Evolutionary conservation across 2,113 vertebrate species (phyloP).

Genomic region (Chloropsis cyanopogon): DNA sequence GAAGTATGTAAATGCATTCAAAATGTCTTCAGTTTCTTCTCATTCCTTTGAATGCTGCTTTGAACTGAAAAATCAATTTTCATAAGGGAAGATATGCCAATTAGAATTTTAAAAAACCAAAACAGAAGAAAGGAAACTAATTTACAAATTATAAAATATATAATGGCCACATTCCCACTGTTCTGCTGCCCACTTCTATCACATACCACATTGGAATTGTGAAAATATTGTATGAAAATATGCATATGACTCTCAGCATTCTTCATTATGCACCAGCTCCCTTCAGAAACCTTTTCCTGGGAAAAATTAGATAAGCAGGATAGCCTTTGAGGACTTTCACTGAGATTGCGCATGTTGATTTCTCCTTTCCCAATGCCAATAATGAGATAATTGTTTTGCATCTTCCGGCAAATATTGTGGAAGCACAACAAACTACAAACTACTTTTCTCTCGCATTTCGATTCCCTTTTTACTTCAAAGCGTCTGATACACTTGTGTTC

Average conservation of each 20-base stretch:
- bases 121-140: background rate
- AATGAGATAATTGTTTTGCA: background rate
- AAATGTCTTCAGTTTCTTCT: constrained; percentile 20
- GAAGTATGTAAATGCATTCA: constrained; percentile 49
- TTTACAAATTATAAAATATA: background rate
- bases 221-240: background rate
- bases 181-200: background rate
- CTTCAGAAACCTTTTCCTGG: background rate
- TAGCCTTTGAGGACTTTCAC: background rate
- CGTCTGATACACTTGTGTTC: fast-evolving
- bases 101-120: background rate
- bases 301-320: background rate
- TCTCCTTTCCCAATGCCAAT: background rate
- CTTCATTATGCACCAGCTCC: background rate
- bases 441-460: background rate
- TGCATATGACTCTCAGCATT: background rate
- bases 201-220: background rate
- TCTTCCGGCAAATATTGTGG: background rate
- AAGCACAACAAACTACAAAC: background rate
- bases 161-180: background rate
- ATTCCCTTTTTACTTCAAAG: background rate
- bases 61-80: constrained; percentile 61
- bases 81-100: constrained; percentile 37
- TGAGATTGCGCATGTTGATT: background rate
- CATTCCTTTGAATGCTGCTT: constrained; percentile 51